A percentile compares a stretch with the other conserved stretches of the same genome.
Conservation (phyloP, 2,888 invertebrate genomes). For the Diaphora mendica region DNA sequence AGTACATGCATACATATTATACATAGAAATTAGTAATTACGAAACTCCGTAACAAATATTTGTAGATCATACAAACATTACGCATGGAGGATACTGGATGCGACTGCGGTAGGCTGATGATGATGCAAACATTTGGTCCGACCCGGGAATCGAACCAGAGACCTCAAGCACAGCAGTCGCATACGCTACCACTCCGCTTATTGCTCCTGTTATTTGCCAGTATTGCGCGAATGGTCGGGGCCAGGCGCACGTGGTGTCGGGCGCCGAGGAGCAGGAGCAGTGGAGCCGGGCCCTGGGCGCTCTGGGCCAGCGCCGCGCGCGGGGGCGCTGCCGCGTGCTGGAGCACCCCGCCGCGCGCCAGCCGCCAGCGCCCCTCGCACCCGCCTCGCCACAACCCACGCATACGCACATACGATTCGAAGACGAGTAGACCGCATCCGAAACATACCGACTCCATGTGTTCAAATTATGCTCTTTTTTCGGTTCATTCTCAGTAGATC, state of each 20-base stretch:
- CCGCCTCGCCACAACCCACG: slow-evolving; percentile 88
- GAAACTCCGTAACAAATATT: no score
- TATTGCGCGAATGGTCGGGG: slow-evolving; percentile 59
- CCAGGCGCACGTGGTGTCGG: slow-evolving; percentile 74
- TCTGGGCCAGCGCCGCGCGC: slow-evolving; percentile 88
- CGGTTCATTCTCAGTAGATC: no score
- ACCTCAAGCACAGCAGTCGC: no score
- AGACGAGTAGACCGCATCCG: slow-evolving; percentile 66
- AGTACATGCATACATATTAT: no score
- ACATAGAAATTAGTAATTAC: no score
- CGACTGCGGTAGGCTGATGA: no score
- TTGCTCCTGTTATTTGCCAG: slow-evolving; percentile 48
- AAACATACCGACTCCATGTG: not conserved
- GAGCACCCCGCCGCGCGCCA: slow-evolving; percentile 73
- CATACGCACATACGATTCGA: slow-evolving; percentile 91
- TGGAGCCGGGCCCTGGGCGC: slow-evolving; percentile 91
- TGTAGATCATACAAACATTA: no score
- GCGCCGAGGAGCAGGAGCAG: slow-evolving; percentile 91
- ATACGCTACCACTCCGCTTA: no score
- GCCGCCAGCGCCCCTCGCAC: slow-evolving; percentile 62
- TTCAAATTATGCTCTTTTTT: not conserved
- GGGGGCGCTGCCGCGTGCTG: slow-evolving; percentile 63
- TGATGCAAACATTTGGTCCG: no score
- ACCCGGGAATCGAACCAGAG: no score
- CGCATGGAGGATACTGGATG: no score